A percentile compares a stretch with the other conserved stretches of the same genome.
These are phyloP conservation scores for Lineus longissimus DNA, from an alignment of 1,140 invertebrate species.

Conservation along the genomic window DNA sequence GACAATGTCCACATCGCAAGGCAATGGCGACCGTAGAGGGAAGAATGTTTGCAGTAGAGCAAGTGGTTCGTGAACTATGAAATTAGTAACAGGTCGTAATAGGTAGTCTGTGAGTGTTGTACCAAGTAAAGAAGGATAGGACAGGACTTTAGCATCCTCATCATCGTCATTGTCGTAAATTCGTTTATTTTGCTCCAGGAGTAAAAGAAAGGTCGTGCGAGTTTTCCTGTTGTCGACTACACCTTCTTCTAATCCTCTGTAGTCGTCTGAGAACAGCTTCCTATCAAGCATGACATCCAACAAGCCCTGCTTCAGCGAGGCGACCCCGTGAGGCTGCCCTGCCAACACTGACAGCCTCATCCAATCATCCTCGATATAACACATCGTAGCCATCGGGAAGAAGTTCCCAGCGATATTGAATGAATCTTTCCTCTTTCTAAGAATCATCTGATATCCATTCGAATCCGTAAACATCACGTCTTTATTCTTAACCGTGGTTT, in stretches of 20 bases:
- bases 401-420: constrained; percentile 74
- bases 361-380: constrained; percentile 73
- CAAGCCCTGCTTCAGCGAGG: constrained; percentile 54
- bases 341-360: constrained; percentile 66
- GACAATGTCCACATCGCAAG: constrained; percentile 2
- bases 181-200: constrained; percentile 8
- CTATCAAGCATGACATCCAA: too few relatives aligned
- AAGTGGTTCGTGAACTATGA: too few relatives aligned
- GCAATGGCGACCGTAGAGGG: neutral
- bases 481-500: too few relatives aligned
- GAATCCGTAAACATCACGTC: too few relatives aligned
- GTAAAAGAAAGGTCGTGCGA: too few relatives aligned
- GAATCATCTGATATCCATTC: too few relatives aligned
- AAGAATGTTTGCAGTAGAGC: neutral
- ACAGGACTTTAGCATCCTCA: neutral
- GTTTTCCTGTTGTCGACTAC: too few relatives aligned
- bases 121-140: neutral
- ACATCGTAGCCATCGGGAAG: constrained; percentile 77
- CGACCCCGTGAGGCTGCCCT: constrained; percentile 77
- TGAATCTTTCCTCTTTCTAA: constrained; percentile 50
- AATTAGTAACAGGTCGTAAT: neutral
- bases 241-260: too few relatives aligned
- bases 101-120: neutral
- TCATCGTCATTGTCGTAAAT: too few relatives aligned
- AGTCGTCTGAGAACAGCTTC: too few relatives aligned